Base-by-base conservation (phyloP, 2,113 vertebrate species). In the Ctenodactylus gundi region DNA sequence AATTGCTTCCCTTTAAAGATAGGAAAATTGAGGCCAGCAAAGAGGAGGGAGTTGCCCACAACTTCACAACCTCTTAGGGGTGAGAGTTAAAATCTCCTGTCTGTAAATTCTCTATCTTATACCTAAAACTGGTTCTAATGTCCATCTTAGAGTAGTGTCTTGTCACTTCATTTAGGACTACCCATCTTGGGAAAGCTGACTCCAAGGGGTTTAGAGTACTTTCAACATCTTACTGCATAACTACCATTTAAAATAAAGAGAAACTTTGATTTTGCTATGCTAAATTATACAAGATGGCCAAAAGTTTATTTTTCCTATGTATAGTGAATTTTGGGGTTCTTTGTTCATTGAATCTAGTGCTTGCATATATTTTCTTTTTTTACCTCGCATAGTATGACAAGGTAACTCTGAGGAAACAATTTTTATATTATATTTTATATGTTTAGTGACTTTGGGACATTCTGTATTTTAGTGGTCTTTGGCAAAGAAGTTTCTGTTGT, bases 191-290 rank as follows among this genome's bases (percentile, higher is more conserved):
- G 27, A 27, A 31, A 72, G 23, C 3, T 49, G 29, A 77, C 49
- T 91, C 25, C 21, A 88, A 29, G 65, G 23, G 20, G 4, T 86
- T 57, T 78, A 44, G 76, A 39, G 80, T 49, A 51, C 1, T 58
- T 84, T 51, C 13, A 44, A 70, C 53, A 9, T 55, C 1, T 73
- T 57, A 78, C 6, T 51, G 29, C 7, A 25, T 81, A 93, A 13
- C 17, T 64, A 25, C 15, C 70, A 17, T 93, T 85, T 76, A 55
- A 94, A 90, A 83, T 4, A 41, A 94, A 94, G 27, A 85, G 7
- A 3, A 6, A 41, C 18, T 18, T 80, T 95, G 60, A 11, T 18
- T 93, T 75, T 80, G 44, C 39, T 70, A 25, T 39, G 39, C 5
- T 85, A 20, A 51, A 65, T 84, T 25, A 72, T n/a, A n/a, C n/a